Percentiles rank a stretch among this genome's conserved stretches.
Evolutionary conservation across 2,797 vertebrate genomes (phyloP).

Genomic region (Sebastes matsubarae): DNA sequence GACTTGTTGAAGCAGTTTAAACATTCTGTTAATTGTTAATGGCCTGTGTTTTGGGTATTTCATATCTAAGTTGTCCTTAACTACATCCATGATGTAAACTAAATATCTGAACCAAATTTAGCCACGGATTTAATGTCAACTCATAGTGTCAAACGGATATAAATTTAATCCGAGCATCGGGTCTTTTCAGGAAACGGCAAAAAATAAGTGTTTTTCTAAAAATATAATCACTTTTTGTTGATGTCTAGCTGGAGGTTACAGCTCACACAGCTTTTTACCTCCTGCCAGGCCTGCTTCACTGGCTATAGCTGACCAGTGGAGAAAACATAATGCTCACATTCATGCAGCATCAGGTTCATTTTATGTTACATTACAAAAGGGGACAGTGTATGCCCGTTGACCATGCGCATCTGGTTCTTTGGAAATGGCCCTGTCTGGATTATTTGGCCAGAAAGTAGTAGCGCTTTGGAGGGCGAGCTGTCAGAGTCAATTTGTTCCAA

Average conservation of each 20-base stretch:
- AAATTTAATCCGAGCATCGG: neutral
- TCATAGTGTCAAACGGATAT: neutral
- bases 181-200: neutral
- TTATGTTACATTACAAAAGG: constrained; percentile 66
- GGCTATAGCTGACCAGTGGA: constrained; percentile 59
- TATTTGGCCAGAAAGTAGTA: constrained; percentile 60
- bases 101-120: neutral
- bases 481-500: constrained; percentile 63
- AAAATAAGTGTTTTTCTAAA: neutral
- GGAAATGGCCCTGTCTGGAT: constrained; percentile 55
- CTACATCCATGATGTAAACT: neutral
- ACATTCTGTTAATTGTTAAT: neutral
- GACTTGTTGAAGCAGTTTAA: neutral
- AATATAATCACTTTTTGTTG: constrained; percentile 5
- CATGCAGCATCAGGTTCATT: constrained; percentile 62
- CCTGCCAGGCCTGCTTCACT: constrained; percentile 28
- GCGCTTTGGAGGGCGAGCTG: constrained; percentile 36
- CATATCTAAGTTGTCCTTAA: neutral
- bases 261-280: constrained; percentile 24
- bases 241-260: constrained; percentile 35
- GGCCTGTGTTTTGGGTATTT: neutral
- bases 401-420: constrained; percentile 64
- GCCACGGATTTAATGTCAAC: neutral
- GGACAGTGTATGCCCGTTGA: constrained; percentile 51
- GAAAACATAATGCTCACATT: constrained; percentile 68